Conservation (phyloP, 2,888 invertebrate genomes). For the Julus scandinavius region DNA sequence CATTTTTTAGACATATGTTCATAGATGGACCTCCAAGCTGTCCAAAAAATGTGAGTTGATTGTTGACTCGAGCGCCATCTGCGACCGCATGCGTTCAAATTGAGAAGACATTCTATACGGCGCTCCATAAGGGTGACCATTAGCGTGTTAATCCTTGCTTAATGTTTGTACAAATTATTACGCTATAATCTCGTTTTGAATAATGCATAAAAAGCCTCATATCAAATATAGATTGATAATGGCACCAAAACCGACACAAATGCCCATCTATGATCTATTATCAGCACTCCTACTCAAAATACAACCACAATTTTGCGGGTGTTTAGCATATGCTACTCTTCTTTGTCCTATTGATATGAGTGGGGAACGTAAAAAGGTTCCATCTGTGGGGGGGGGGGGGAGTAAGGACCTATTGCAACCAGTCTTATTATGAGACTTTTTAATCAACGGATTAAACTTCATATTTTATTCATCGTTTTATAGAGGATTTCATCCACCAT, state of each 20-base stretch:
- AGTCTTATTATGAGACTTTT: neutral
- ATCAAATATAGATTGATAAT: neutral
- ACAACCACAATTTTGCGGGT: neutral
- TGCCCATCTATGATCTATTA: neutral
- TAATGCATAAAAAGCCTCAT: neutral
- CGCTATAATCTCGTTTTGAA: conserved; percentile 20
- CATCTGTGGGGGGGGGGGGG: neutral
- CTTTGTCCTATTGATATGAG: neutral
- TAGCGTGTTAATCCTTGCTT: neutral
- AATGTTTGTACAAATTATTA: neutral
- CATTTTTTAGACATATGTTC: no score
- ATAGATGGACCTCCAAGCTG: no score
- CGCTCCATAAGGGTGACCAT: neutral
- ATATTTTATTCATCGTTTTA: neutral
- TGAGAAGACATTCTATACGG: neutral
- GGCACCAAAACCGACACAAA: neutral
- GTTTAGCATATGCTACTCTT: neutral
- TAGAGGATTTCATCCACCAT: no score
- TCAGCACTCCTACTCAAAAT: neutral
- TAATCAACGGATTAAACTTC: neutral
- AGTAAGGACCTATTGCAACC: neutral
- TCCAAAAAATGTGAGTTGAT: no score
- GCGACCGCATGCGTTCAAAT: neutral
- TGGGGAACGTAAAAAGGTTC: neutral
- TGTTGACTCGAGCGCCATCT: neutral